Conservation (phyloP, 2,888 invertebrate species). For the Barypeithes pellucidus region DNA sequence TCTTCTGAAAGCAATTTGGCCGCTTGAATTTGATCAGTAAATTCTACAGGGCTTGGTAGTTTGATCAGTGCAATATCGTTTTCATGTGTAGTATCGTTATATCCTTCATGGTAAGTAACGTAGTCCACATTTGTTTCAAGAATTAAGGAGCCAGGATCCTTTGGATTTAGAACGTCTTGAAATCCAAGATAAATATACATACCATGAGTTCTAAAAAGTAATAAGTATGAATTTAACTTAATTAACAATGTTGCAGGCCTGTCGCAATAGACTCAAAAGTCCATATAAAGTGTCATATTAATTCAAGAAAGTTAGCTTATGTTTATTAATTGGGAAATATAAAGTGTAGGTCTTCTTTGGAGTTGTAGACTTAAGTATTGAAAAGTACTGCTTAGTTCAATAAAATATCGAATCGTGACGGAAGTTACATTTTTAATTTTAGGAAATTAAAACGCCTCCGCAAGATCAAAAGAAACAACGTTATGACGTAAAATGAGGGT, state of each 20-base stretch:
- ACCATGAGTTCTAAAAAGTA: slow-evolving; percentile 8
- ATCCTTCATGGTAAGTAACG: slow-evolving; percentile 9
- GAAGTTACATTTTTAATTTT: slow-evolving; percentile 31
- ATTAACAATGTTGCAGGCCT: no score
- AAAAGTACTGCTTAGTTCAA: not conserved
- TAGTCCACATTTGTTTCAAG: not conserved
- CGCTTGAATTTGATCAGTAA: slow-evolving; percentile 1
- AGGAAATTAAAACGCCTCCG: slow-evolving; percentile 25
- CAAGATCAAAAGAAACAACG: not conserved
- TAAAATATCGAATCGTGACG: slow-evolving; percentile 9
- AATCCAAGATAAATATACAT: slow-evolving; percentile 8
- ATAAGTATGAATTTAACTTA: no score
- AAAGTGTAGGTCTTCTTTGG: no score
- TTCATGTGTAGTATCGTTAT: slow-evolving; percentile 22
- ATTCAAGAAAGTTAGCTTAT: no score
- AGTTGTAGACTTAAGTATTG: no score
- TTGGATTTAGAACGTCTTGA: not conserved
- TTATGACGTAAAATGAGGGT: slow-evolving; percentile 12
- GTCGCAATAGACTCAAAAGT: no score
- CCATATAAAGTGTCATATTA: no score
- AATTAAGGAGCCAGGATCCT: no score
- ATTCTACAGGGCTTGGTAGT: not conserved
- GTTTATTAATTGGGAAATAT: no score
- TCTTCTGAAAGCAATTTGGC: slow-evolving; percentile 14
- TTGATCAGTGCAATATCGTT: slow-evolving; percentile 27